Conservation (phyloP, 2,888 invertebrate species). For the Eugnorisma glareosa region DNA sequence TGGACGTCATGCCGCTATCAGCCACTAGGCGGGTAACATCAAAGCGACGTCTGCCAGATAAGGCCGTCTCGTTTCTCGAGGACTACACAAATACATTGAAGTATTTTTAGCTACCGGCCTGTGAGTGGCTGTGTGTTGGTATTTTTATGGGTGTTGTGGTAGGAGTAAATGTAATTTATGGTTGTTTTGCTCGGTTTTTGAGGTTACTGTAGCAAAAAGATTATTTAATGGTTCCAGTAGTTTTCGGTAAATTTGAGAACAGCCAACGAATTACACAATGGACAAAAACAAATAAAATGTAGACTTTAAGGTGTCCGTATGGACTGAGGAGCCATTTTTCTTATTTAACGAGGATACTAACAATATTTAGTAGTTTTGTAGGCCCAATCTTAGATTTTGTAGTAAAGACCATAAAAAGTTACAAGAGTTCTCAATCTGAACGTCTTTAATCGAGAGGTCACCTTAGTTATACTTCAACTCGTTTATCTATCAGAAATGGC, state of each 20-base stretch:
- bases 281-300: background rate
- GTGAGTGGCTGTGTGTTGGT: conserved; percentile 23
- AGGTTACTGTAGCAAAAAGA: background rate
- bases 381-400: background rate
- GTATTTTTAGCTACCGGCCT: conserved; percentile 61
- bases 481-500: too few species aligned
- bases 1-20: conserved; percentile 44
- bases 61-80: conserved; percentile 56
- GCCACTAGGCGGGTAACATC: conserved; percentile 55
- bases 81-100: conserved; percentile 54
- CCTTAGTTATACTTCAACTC: too few species aligned
- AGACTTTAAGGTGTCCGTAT: background rate
- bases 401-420: too few species aligned
- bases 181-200: conserved; percentile 2
- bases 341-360: background rate
- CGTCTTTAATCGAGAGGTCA: too few species aligned
- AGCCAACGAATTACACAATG: background rate
- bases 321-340: background rate
- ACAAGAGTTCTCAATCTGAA: too few species aligned
- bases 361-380: background rate
- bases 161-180: conserved; percentile 20
- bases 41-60: conserved; percentile 60
- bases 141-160: conserved; percentile 43
- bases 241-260: background rate
- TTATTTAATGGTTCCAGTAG: background rate